phyloP scores from a whole-genome alignment of 1,140 invertebrate genomes.

The Listronotus bonariensis region DNA sequence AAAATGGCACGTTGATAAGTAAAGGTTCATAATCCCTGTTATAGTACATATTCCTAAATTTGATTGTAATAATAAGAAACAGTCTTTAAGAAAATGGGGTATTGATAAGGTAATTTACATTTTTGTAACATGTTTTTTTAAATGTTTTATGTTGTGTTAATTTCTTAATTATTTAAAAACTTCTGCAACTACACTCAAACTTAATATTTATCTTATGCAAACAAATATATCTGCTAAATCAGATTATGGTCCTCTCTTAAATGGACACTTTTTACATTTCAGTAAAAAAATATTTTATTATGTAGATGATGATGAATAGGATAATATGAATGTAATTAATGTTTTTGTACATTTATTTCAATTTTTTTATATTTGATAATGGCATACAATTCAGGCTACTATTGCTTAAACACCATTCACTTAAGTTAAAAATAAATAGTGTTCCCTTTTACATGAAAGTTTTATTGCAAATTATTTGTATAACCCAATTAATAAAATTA shows the following conservation, averaged over 20 bases:
- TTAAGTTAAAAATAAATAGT: constrained; percentile 57
- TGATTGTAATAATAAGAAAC: no score
- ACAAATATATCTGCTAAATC: no score
- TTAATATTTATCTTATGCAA: no score
- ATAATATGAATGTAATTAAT: constrained; percentile 24
- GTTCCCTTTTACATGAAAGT: constrained; percentile 50
- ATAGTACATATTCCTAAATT: no score
- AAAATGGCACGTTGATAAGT: no score
- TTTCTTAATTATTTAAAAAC: no score
- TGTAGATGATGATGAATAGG: constrained; percentile 42
- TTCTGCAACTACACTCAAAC: no score
- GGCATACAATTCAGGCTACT: constrained; percentile 27
- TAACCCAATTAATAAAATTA: constrained; percentile 2
- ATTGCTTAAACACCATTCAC: constrained; percentile 34
- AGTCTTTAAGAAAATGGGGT: no score
- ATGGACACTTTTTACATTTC: constrained; percentile 5
- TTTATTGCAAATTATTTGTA: background rate
- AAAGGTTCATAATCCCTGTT: no score
- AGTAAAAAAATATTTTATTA: constrained; percentile 2
- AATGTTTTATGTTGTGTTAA: no score
- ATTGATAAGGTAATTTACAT: no score
- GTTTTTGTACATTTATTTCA: constrained; percentile 11
- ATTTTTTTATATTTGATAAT: constrained; percentile 28
- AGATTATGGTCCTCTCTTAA: background rate
- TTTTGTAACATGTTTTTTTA: no score